Evolutionary conservation across 2,888 invertebrate species (phyloP), one percentile per base, ranked within the genome.

Genomic region (Neelides folsomi): DNA sequence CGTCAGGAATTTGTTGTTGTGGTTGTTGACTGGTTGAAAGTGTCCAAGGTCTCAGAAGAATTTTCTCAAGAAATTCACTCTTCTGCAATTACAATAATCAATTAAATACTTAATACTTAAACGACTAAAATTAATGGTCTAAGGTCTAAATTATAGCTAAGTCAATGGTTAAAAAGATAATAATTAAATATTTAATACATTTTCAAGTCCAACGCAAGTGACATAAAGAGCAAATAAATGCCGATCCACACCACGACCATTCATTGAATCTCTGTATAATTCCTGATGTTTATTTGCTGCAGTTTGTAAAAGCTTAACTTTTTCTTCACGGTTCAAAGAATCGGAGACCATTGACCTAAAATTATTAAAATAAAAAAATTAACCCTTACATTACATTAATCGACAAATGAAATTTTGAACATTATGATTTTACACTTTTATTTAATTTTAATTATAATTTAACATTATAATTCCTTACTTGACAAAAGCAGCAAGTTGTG

Each of bases 11-110:
- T 64, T 74, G 74, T 54, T 73, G 73, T 57, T 74, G 74, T 2
- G 74, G 74, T 53, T 72, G 72, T 57, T 74, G 74, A 60, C 72
- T 72, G n/a, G 74, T 74, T 8, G 72, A 72, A 35, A 74, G 62
- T 1, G 72, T 73, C 74, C 74, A 74, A 1, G 73, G 73, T 56
- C 71, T 66, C 51, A 68, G 68, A 10, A 74, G 62, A 18, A 71
- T 67, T 53, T 71, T 68, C 57, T 72, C 70, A 57, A 74, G 64
- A 56, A 74, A 74, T 47, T 70, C 67, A 66, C 70, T 69, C 51
- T 72, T 70, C 72, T 72, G 53, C 8, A 64, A 34, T 58, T 52
- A 39, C 15, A n/a, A 36, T 19, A 44, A 45, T 39, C 39, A 16
- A 34, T 44, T 36, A 35, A 12, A 19, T 34, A 15, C 27, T 36